phyloP scores from a whole-genome alignment of 2,888 invertebrate species.

The Nomada flava region DNA sequence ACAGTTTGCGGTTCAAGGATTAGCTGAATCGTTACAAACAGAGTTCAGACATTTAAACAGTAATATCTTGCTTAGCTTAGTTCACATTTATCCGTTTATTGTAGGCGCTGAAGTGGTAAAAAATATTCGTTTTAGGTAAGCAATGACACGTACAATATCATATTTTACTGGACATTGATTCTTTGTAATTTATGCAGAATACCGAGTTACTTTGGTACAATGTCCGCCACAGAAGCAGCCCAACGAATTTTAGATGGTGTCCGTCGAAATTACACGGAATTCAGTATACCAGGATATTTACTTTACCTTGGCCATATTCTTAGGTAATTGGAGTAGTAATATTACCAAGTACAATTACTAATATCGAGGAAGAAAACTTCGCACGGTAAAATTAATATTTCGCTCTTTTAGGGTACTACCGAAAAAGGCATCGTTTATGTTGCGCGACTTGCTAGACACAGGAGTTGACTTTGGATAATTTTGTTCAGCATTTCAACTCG shows the following conservation, averaged over 20 bases:
- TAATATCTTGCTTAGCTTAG: slow-evolving; percentile 87
- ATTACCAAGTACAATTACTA: background rate
- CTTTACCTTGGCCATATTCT: slow-evolving; percentile 86
- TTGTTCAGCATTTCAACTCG: slow-evolving; percentile 2
- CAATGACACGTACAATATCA: background rate
- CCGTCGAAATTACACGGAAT: slow-evolving; percentile 87
- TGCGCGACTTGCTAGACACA: slow-evolving; percentile 87
- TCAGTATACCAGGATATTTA: slow-evolving; percentile 88
- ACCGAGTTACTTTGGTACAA: slow-evolving; percentile 88
- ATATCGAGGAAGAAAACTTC: background rate
- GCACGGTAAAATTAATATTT: slow-evolving; percentile 23
- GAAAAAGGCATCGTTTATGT: slow-evolving; percentile 86
- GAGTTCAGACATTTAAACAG: slow-evolving; percentile 86
- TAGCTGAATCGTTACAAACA: slow-evolving; percentile 87
- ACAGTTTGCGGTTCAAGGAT: slow-evolving; percentile 88
- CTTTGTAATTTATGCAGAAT: slow-evolving; percentile 83
- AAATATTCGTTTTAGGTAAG: slow-evolving; percentile 86
- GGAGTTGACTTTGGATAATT: slow-evolving; percentile 87
- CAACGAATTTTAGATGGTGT: slow-evolving; percentile 87
- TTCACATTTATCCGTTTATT: slow-evolving; percentile 88
- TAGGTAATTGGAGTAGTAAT: slow-evolving; percentile 74
- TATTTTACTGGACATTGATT: background rate
- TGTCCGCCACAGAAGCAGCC: slow-evolving; percentile 87
- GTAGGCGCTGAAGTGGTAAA: slow-evolving; percentile 85
- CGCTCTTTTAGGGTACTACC: slow-evolving; percentile 85